Base-by-base conservation (phyloP, 2,888 invertebrate genomes). In the Drosophila stalkeri region DNA sequence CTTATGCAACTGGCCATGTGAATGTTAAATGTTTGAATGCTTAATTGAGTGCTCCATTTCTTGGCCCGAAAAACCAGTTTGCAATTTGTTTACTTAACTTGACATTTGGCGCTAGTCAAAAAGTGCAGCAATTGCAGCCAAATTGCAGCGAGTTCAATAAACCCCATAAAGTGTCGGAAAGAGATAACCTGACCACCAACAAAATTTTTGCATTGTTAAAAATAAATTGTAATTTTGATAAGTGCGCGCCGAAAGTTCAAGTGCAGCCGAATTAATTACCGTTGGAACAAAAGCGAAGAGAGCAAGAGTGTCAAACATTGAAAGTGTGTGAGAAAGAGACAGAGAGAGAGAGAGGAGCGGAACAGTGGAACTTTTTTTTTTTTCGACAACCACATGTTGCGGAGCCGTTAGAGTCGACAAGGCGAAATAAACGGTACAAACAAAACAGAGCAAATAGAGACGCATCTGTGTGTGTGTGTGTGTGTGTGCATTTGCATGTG, bases 201-300 rank as follows among this genome's bases (percentile, higher is more conserved):
- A 47, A 56, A 12, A 63, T 61, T 59, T 60, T 63, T 64, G 65
- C 67, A 64, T 66, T 66, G 41, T 55, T 41, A 12, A 77, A 76
- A 81, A 64, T 37, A 63, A 56, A 65, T 59, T 56, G 65, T 46
- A 65, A 68, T 67, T 75, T 35, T 72, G 75, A 86, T 75, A 77
- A 75, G 54, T 68, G 59, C 47, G 66, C 72, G 61, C 47, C 35
- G 57, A 64, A 64, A 63, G 88, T 87, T 84, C 76, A 87, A 89
- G 84, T 76, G 73, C 89, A 86, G 52, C 64, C 27, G 73, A 75
- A 64, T 80, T 90, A 86, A 90, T 80, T 86, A 82, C 85, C 83
- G 85, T 82, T 86, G 27, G 41, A 52, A 18, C 55, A 65, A 75
- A 70, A 35, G 49, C 31, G 31, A n/a, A 57, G 49, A n/a, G 18